phyloP scores from a whole-genome alignment of 1,140 invertebrate genomes.

The Lamellibrachia luymesi region DNA sequence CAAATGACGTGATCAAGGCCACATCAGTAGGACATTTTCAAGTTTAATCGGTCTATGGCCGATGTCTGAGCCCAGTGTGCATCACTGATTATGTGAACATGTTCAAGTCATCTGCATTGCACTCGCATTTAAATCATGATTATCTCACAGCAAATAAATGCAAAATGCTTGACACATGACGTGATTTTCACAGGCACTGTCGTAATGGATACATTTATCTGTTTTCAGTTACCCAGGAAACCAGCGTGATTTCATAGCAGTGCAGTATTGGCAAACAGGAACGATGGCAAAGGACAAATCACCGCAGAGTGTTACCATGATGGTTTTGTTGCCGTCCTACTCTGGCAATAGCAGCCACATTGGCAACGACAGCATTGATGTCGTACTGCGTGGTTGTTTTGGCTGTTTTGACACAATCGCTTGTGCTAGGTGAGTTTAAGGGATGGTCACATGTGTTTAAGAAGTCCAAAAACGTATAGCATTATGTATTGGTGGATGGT shows the following conservation, averaged over 20 bases:
- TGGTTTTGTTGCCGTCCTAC: slow-evolving; percentile 13
- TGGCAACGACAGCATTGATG: slow-evolving; percentile 60
- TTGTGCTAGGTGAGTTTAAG: slow-evolving; percentile 53
- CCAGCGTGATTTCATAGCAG: not conserved
- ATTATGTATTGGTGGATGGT: too few relatives aligned
- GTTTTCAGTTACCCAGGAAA: not conserved
- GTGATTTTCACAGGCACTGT: not conserved
- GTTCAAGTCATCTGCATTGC: too few relatives aligned
- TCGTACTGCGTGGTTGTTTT: slow-evolving; percentile 59
- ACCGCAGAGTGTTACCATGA: not conserved
- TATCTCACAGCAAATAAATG: too few relatives aligned
- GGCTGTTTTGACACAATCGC: slow-evolving; percentile 57
- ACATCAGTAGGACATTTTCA: too few relatives aligned
- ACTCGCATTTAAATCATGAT: too few relatives aligned
- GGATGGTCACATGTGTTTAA: not conserved
- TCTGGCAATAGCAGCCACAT: slow-evolving; percentile 49
- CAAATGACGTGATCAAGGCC: too few relatives aligned
- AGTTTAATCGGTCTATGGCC: too few relatives aligned
- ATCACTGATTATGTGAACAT: too few relatives aligned
- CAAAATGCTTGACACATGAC: too few relatives aligned
- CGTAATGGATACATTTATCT: not conserved
- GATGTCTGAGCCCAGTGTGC: too few relatives aligned
- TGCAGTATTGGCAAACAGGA: not conserved
- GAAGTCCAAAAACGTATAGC: too few relatives aligned
- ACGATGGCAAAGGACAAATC: not conserved